Evolutionary conservation across 2,888 invertebrate genomes (phyloP).

Genomic region (Leptopilina drosophilae): DNA sequence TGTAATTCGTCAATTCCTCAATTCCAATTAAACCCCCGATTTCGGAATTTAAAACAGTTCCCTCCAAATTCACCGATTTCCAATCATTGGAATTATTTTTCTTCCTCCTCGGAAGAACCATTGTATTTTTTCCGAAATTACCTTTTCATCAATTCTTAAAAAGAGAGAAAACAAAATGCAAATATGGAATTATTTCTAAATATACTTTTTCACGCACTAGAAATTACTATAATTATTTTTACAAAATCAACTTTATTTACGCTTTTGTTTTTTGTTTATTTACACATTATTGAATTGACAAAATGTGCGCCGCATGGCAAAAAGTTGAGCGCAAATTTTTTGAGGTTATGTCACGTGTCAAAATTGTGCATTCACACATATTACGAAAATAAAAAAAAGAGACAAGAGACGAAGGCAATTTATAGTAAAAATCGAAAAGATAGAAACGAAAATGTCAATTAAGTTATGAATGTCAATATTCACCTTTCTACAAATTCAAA

Average conservation of each 20-base stretch:
- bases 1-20: slow-evolving; percentile 87
- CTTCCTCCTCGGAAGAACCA: slow-evolving; percentile 39
- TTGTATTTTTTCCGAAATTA: neutral
- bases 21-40: slow-evolving; percentile 86
- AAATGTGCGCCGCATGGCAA: too few species aligned
- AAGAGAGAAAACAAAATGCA: too few species aligned
- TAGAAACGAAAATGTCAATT: neutral
- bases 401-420: too few species aligned
- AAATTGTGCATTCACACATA: too few species aligned
- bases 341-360: neutral
- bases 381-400: too few species aligned
- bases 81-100: slow-evolving; percentile 78
- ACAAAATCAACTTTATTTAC: neutral
- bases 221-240: neutral
- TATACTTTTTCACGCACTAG: too few species aligned
- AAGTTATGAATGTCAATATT: neutral
- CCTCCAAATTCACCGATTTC: slow-evolving; percentile 83
- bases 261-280: too few species aligned
- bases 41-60: slow-evolving; percentile 77
- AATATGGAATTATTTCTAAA: too few species aligned
- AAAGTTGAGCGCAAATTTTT: neutral
- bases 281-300: too few species aligned
- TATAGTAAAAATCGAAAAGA: neutral
- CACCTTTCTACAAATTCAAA: neutral
- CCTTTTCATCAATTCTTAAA: neutral